These are phyloP conservation scores for Neomonachus schauinslandi DNA, from an alignment of 2,113 vertebrate genomes.

Conservation along the genomic window DNA sequence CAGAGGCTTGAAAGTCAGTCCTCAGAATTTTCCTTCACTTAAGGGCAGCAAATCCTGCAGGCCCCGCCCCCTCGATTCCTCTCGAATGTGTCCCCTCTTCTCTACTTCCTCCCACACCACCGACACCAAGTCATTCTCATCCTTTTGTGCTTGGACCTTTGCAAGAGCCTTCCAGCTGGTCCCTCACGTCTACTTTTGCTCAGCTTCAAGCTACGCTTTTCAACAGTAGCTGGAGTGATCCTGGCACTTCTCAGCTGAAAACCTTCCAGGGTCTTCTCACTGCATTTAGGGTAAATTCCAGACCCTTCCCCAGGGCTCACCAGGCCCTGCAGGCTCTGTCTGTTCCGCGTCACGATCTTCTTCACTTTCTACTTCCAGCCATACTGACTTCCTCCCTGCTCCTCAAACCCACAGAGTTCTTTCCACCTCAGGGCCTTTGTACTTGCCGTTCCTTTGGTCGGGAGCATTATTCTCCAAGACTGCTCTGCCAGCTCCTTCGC, in stretches of 20 bases:
- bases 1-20: neutral
- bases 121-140: neutral
- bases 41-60: neutral
- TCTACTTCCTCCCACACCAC: neutral
- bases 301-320: neutral
- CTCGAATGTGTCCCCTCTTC: neutral
- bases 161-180: neutral
- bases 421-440: neutral
- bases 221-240: neutral
- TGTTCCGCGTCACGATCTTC: neutral
- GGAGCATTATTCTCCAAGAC: neutral
- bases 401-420: neutral
- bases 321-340: neutral
- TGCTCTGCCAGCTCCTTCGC: neutral
- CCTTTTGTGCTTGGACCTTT: neutral
- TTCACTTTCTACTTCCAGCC: neutral
- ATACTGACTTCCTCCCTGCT: neutral
- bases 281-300: neutral
- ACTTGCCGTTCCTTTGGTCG: neutral
- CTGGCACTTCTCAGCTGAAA: neutral
- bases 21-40: neutral
- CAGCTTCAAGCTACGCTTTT: neutral
- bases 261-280: neutral
- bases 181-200: neutral
- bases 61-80: neutral